Evolutionary conservation across 2,113 vertebrate species (phyloP).

Genomic region (Oxygymnocypris stewartii): DNA sequence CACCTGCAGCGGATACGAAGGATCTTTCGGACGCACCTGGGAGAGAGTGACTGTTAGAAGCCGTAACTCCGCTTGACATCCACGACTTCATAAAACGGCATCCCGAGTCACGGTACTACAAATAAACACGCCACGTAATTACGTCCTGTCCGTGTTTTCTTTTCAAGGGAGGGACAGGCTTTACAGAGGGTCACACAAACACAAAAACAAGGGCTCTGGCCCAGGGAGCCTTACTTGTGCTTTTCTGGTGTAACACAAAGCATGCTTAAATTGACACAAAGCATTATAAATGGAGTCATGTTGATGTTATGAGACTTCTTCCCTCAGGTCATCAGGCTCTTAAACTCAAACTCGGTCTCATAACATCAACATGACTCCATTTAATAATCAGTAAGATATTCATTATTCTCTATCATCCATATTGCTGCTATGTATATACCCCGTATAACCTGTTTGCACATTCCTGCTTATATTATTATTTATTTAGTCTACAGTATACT

Average conservation of each 20-base stretch:
- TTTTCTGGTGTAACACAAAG: constrained; percentile 9
- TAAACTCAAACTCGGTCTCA: too few species aligned
- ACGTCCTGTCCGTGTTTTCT: background rate
- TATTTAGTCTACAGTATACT: too few species aligned
- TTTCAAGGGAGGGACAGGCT: background rate
- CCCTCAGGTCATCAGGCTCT: too few species aligned
- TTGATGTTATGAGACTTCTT: too few species aligned
- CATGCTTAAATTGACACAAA: background rate
- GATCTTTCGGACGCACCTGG: background rate
- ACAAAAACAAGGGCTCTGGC: constrained; percentile 13
- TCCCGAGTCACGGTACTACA: background rate
- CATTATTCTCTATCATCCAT: too few species aligned
- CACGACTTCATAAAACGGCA: constrained; percentile 4
- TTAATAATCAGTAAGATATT: too few species aligned
- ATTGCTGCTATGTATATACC: too few species aligned
- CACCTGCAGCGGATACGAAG: constrained; percentile 1
- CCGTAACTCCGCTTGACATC: background rate
- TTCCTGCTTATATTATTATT: too few species aligned
- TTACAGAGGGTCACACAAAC: background rate
- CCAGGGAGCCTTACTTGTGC: constrained; percentile 7
- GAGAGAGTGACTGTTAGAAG: background rate
- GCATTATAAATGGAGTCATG: too few species aligned
- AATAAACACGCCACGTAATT: background rate
- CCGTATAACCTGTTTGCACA: too few species aligned
- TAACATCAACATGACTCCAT: too few species aligned